Base-by-base conservation (phyloP, 1,140 invertebrate species). In the Drosophila nannoptera region DNA sequence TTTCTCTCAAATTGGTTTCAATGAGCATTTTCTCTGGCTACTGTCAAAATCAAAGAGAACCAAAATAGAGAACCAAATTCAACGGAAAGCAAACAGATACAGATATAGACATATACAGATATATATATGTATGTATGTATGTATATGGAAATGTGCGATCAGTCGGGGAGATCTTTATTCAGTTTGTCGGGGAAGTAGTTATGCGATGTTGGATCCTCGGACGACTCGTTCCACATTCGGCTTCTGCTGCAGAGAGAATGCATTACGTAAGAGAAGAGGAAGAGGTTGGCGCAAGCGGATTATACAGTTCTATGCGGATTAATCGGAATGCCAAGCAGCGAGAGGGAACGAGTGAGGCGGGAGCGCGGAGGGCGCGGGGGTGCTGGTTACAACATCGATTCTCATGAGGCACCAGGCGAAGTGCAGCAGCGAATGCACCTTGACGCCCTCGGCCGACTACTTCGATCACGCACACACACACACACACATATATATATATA, bases 21-120 rank as follows among this genome's bases (percentile, higher is more conserved):
- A 78, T 78, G 80, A 83, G 80, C 73, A 84, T 66, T 80, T 78
- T 78, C 22, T 22, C 22, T 22, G 22, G 50, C 62, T 76, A 78
- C 65, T 67, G 59, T 54, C 16, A 80, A 80, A 81, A 71, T 43
- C 2, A 75, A 68, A 65, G 22, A 33, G 76, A 67, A 40, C 65
- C 5, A 70, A 38, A 69, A 8, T 33, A 43, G 9, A 59, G 64
- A 64, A 55, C n/a, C 38, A n/a, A 33, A 55, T 32, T 16, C 2
- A 53, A 58, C 33, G 2, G 11, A 29, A 45, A 42, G 40, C 14
- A 46, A 46, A 8, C 12, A 45, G 4, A 14, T 45, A n/a, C n/a
- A n/a, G n/a, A n/a, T n/a, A n/a, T n/a, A n/a, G n/a, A n/a, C n/a
- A n/a, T n/a, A n/a, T n/a, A n/a, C n/a, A n/a, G n/a, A n/a, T n/a